Base-by-base conservation (phyloP, 2,113 vertebrate genomes). In the Trematocara macrostoma region DNA sequence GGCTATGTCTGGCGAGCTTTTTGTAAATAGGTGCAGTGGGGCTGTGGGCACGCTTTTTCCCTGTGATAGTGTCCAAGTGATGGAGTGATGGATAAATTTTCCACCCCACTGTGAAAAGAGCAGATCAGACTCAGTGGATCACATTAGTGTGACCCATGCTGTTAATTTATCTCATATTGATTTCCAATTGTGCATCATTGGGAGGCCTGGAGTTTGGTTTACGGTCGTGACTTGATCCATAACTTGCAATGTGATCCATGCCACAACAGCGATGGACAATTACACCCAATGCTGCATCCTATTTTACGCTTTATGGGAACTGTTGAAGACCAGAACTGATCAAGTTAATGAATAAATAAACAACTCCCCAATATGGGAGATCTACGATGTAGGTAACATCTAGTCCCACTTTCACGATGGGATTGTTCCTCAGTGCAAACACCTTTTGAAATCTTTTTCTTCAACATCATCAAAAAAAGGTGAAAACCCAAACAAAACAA, bases 141-240 rank as follows among this genome's bases (percentile, higher is more conserved):
- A 11, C 29, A 83, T 79, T 76, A 49, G 80, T 14, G 29, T 15
- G 78, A 84, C 52, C 59, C 56, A 2, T 8, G 23, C 80, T 84
- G 84, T 82, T 87, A 90, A 95, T 94, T 89, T 89, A 93, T 94
- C 20, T 5, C 38, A 87, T 87, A 93, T 95, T 64, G 92, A 92
- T 93, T 92, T 89, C 86, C 81, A 64, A 29, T 91, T 90, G 82
- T 85, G 79, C 51, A 83, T 64, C 1, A 1, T n/a, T 34, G 45
- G 26, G 71, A 76, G 6, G 71, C 16, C 71, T 76, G 26, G 45
- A 57, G 67, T 95, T 92, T 86, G 89, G 95, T 92, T 87, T 76
- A 79, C 8, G 45, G 76, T 83, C 42, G 52, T 5, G 11, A 83
- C 74, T 83, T 85, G 90, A 95, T 93, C 93, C 81, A 93, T 87